A percentile compares a stretch with the other conserved stretches of the same genome.
phyloP scores from a whole-genome alignment of 1,140 invertebrate species.

The Panagrolaimus sp. region DNA sequence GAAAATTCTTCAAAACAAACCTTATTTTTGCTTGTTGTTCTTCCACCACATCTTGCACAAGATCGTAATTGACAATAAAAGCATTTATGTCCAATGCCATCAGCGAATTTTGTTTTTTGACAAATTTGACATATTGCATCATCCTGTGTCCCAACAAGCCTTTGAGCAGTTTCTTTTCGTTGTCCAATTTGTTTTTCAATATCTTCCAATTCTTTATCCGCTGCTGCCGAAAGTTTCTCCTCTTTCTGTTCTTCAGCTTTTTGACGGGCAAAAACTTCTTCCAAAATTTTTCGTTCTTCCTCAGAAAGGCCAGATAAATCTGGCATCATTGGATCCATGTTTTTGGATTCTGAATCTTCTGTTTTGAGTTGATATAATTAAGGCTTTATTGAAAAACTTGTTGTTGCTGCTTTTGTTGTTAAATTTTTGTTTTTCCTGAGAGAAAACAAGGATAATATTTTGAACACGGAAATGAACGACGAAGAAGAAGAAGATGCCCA shows the following conservation, averaged over 20 bases:
- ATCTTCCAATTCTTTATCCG: constrained; percentile 53
- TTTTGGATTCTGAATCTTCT: no score
- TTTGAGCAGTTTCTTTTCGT: constrained; percentile 50
- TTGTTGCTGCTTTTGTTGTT: no score
- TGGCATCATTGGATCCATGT: constrained; percentile 68
- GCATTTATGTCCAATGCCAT: constrained; percentile 86
- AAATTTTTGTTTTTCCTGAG: no score
- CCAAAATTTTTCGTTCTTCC: constrained; percentile 92
- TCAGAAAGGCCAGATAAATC: constrained; percentile 94
- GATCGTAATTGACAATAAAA: constrained; percentile 91
- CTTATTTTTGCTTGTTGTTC: constrained; percentile 65
- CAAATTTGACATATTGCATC: constrained; percentile 59
- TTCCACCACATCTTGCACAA: constrained; percentile 93
- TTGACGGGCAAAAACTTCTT: constrained; percentile 88
- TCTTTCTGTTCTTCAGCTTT: constrained; percentile 91
- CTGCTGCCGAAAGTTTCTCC: constrained; percentile 67
- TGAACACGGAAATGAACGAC: no score
- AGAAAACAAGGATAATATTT: no score
- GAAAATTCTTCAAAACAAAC: constrained; percentile 31
- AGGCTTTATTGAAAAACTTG: no score
- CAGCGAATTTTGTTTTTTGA: constrained; percentile 50
- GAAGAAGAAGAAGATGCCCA: no score
- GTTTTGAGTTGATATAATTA: no score
- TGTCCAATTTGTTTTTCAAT: constrained; percentile 58
- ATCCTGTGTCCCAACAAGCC: constrained; percentile 56